Conservation (phyloP, 2,888 invertebrate species). For the Limenitis camilla region DNA sequence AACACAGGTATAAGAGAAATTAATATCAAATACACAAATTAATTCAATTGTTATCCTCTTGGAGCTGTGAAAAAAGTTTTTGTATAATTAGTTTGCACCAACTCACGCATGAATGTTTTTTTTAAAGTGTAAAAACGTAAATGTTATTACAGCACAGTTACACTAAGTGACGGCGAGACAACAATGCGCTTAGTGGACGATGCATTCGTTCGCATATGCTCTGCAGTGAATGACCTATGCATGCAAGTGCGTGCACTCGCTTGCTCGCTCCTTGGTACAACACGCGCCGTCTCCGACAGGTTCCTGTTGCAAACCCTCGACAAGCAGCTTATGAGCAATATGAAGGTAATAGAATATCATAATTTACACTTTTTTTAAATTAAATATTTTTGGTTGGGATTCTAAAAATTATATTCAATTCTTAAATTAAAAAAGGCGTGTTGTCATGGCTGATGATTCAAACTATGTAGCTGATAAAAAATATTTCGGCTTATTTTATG, state of each 20-base stretch:
- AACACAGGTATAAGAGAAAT: too few species aligned
- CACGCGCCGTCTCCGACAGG: conserved; percentile 88
- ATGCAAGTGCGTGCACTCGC: conserved; percentile 90
- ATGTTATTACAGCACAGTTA: conserved; percentile 73
- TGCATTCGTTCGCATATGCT: conserved; percentile 96
- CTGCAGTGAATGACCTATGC: conserved; percentile 93
- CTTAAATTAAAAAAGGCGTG: too few species aligned
- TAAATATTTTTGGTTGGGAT: too few species aligned
- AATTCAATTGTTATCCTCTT: too few species aligned
- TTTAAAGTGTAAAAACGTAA: background rate
- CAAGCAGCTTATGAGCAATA: conserved; percentile 97
- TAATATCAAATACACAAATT: too few species aligned
- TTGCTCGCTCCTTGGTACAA: conserved; percentile 88
- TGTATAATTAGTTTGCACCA: background rate
- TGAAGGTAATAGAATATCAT: conserved; percentile 77
- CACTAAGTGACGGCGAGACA: conserved; percentile 83
- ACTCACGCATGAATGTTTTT: background rate
- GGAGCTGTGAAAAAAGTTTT: background rate
- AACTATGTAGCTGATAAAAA: too few species aligned
- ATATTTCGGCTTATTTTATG: too few species aligned
- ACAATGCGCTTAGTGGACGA: conserved; percentile 94
- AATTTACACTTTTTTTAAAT: too few species aligned
- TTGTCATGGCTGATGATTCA: too few species aligned
- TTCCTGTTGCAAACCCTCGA: conserved; percentile 97
- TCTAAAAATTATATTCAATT: too few species aligned